phyloP scores from a whole-genome alignment of 2,113 vertebrate genomes.

The Terrapene triunguis region DNA sequence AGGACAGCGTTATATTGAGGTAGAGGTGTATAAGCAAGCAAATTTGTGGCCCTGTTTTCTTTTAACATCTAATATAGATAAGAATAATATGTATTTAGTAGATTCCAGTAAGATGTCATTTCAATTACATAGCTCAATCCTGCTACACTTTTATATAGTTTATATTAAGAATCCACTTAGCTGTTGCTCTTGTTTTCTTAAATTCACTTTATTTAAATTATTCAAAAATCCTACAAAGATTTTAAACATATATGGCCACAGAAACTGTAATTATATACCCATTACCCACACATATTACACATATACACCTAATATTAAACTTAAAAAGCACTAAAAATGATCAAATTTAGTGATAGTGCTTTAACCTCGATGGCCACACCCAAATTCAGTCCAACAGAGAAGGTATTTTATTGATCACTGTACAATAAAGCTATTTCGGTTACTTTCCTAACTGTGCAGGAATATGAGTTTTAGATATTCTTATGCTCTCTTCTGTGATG shows the following conservation, averaged over 20 bases:
- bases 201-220: background rate
- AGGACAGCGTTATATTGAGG: too few relatives aligned
- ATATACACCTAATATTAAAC: background rate
- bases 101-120: background rate
- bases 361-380: background rate
- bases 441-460: background rate
- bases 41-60: background rate
- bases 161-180: background rate
- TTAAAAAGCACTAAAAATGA: conserved; percentile 7
- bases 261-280: background rate
- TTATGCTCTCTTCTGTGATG: background rate
- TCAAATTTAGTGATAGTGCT: background rate
- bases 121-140: background rate
- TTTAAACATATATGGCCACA: background rate
- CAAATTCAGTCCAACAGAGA: background rate
- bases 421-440: background rate
- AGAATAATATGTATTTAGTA: background rate
- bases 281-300: background rate
- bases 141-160: background rate
- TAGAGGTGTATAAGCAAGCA: background rate
- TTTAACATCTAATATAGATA: background rate
- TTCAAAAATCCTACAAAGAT: background rate
- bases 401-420: accelerated
- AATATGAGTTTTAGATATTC: background rate
- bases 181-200: background rate